Base-by-base conservation (phyloP, 2,113 vertebrate genomes). In the Pardalotus punctatus region DNA sequence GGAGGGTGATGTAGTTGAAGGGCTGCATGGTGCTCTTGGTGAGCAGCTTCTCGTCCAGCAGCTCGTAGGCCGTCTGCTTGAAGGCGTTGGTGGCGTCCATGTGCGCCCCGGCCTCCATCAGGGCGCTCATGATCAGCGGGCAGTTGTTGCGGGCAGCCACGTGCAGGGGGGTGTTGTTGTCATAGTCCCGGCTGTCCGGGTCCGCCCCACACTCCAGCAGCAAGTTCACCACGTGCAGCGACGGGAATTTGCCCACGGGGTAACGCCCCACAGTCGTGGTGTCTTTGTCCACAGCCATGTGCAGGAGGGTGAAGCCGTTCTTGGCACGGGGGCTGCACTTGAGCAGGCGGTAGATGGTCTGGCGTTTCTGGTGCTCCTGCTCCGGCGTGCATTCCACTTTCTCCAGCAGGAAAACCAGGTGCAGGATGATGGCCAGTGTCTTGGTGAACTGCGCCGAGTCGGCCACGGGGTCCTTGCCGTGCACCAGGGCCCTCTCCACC, bases 111-210 rank as follows among this genome's bases (percentile, higher is more conserved):
- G 98, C 98, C 74, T 98, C 98, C 60, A 99, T 98, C 11, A 99
- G 98, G 40, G 98, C 97, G 2, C 97, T 98, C 99, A 99, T 99
- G 95, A 99, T 98, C 48, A 98, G 98, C 0, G 99, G 98, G 91
- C 98, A 99, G 78, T 98, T 98, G 93, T 99, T 99, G 76, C 96
- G 98, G 47, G 99, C 99, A 0, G 99, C 98, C 2, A 99, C 50
- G 58, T 99, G 99, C 90, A 99, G 97, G 0, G 99, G 99, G 7
- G 99, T 99, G 97, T 99, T 99, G 98, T 99, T 99, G 93, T 99
- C 99, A 1, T 98, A 98, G 98, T 99, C 99, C 2, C 99, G 98
- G 28, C 99, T 98, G 67, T 99, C 99, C 0, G 99, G 98, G 73
- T 99, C 99, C 0, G 99, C 99, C 11, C 99, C 99, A 0, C 99